Conservation (phyloP, 1,140 invertebrate species). For the Trichonephila clavipes region DNA sequence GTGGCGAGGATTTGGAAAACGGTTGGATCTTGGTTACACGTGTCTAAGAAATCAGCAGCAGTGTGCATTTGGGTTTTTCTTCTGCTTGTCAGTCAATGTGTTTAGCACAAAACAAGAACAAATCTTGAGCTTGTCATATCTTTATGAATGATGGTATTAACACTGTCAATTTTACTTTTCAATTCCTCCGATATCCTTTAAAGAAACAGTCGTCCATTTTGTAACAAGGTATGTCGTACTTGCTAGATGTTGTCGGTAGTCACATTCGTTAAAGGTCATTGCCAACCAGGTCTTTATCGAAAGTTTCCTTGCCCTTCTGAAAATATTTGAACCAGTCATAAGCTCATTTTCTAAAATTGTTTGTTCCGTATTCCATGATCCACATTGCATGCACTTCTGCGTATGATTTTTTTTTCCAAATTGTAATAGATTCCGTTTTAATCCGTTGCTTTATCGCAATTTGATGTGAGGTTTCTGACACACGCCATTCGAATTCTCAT, state of each 20-base stretch:
- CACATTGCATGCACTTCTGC: neutral
- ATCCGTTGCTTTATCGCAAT: neutral
- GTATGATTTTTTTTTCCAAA: neutral
- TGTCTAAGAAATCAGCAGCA: neutral
- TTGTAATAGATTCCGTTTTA: neutral
- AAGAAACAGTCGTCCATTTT: neutral
- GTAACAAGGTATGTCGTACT: neutral
- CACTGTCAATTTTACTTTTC: neutral
- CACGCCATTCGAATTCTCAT: neutral
- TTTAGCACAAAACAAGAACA: neutral
- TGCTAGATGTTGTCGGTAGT: neutral
- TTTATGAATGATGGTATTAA: neutral
- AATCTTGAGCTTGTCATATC: neutral
- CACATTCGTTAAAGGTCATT: neutral
- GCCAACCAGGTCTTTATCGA: neutral
- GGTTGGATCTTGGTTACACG: neutral
- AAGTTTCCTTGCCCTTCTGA: neutral
- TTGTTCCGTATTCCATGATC: neutral
- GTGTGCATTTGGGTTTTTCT: neutral
- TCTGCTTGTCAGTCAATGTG: neutral
- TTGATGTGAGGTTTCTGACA: neutral
- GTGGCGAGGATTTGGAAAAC: neutral
- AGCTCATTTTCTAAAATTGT: neutral
- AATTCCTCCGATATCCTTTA: neutral
- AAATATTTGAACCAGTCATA: neutral